phyloP scores from a whole-genome alignment of 2,113 vertebrate species.

The Hyperopisus bebe region DNA sequence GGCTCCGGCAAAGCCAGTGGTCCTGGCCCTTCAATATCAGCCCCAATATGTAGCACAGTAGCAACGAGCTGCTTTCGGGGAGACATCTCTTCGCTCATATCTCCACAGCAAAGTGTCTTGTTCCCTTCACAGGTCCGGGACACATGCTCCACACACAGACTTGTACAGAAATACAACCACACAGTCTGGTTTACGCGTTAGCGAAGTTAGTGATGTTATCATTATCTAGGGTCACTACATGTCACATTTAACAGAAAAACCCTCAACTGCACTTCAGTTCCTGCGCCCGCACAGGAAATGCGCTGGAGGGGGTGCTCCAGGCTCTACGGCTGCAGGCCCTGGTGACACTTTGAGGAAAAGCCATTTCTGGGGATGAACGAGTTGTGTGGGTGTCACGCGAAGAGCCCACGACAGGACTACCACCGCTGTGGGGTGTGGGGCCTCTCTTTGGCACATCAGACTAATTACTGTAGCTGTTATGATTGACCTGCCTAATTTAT shows the following conservation, averaged over 20 bases:
- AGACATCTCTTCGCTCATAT: neutral
- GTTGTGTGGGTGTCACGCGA: neutral
- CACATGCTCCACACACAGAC: neutral
- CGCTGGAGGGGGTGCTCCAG: neutral
- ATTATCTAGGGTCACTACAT: neutral
- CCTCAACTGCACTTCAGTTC: neutral
- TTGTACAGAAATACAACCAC: neutral
- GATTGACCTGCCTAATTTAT: constrained; percentile 74
- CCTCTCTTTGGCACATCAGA: constrained; percentile 53
- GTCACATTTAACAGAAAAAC: neutral
- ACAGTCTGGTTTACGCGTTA: neutral
- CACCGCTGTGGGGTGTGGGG: constrained; percentile 30
- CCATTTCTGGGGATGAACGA: neutral
- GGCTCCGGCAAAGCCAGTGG: neutral
- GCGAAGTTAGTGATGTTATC: neutral
- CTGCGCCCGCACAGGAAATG: neutral
- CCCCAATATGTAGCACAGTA: neutral
- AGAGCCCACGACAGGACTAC: neutral
- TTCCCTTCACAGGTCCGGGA: neutral
- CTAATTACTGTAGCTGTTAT: constrained; percentile 71
- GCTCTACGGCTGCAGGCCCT: neutral
- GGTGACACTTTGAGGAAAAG: neutral
- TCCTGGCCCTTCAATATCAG: neutral
- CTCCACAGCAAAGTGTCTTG: neutral
- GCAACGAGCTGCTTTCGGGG: neutral